Evolutionary conservation across 2,113 vertebrate species (phyloP).

Genomic region (Plecotus auritus): DNA sequence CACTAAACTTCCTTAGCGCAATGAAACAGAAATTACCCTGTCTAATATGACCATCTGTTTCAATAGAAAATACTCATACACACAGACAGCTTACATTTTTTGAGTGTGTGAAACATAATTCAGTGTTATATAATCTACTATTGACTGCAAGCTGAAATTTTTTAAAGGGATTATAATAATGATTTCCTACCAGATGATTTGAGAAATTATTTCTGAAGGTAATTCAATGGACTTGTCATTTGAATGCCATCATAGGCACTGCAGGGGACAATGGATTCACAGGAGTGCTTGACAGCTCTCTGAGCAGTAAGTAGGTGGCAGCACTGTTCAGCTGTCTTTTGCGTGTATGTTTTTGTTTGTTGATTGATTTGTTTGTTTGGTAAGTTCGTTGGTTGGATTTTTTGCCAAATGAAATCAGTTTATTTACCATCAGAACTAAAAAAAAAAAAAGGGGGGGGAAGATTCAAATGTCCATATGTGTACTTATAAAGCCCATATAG

Average conservation of each 20-base stretch:
- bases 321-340: slow-evolving; percentile 44
- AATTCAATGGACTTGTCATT: slow-evolving; percentile 38
- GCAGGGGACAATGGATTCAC: neutral
- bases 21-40: slow-evolving; percentile 43
- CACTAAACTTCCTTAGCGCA: slow-evolving; percentile 59
- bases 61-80: slow-evolving; percentile 41
- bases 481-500: neutral
- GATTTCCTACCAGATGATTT: slow-evolving; percentile 58
- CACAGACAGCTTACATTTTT: neutral
- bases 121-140: neutral
- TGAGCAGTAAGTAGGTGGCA: slow-evolving; percentile 66
- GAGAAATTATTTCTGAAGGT: slow-evolving; percentile 48
- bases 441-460: fast-evolving
- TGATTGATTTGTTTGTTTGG: neutral
- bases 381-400: neutral
- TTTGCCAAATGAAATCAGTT: neutral
- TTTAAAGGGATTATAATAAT: slow-evolving; percentile 49
- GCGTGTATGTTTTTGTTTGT: neutral
- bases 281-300: neutral
- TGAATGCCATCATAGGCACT: fast-evolving
- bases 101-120: slow-evolving; percentile 60
- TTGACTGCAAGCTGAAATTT: slow-evolving; percentile 55
- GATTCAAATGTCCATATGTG: neutral
- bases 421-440: neutral
- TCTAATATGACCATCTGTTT: slow-evolving; percentile 50